A percentile compares a stretch with the other conserved stretches of the same genome.
These are phyloP conservation scores for Nannoperca obscura DNA, from an alignment of 2,797 vertebrate species.

Conservation along the genomic window DNA sequence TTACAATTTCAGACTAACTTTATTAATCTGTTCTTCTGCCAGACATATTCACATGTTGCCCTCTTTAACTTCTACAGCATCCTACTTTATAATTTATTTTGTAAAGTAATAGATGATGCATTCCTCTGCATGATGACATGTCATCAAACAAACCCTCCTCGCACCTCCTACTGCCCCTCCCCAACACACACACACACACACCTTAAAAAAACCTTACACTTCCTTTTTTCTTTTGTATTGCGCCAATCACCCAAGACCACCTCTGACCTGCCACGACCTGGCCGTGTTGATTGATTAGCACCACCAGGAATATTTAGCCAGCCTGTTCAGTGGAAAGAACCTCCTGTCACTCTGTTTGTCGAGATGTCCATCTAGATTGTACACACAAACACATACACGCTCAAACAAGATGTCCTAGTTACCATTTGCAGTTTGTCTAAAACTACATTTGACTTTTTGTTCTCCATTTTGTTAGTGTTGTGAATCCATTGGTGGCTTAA, in stretches of 20 bases:
- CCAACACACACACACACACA: not conserved
- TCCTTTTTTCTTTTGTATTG: constrained; percentile 72
- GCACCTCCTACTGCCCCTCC: constrained; percentile 20
- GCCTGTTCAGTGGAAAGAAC: constrained; percentile 55
- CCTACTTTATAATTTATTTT: too few species aligned
- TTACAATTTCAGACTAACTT: not conserved
- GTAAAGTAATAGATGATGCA: not conserved
- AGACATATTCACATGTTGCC: not conserved
- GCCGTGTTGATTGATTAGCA: constrained; percentile 73
- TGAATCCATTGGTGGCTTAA: constrained; percentile 2
- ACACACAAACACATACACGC: not conserved
- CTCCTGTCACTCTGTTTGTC: constrained; percentile 62
- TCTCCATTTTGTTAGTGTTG: constrained; percentile 4
- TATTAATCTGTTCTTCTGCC: not conserved
- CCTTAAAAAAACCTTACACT: constrained; percentile 48
- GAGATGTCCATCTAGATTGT: constrained; percentile 57
- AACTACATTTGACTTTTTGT: not conserved
- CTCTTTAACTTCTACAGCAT: not conserved
- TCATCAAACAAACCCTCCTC: constrained; percentile 16
- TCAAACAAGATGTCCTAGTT: constrained; percentile 3
- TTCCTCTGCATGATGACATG: constrained; percentile 34
- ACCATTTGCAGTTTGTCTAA: constrained; percentile 9
- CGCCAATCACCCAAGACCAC: constrained; percentile 64
- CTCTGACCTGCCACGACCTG: constrained; percentile 57
- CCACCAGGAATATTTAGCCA: constrained; percentile 72